phyloP scores from a whole-genome alignment of 2,888 invertebrate species.

The Boloria euphrosyne region DNA sequence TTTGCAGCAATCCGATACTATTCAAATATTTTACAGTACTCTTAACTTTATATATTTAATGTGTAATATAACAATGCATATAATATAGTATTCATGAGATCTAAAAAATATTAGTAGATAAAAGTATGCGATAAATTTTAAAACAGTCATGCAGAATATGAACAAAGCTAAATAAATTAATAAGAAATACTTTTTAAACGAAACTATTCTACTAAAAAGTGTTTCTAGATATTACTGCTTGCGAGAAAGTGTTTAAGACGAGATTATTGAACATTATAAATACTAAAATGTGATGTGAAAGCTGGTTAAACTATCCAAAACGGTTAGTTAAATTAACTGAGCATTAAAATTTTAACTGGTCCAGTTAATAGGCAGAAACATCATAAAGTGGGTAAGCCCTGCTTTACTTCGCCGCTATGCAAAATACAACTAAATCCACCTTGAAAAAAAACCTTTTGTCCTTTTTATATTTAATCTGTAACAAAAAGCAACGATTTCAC shows the following conservation, averaged over 20 bases:
- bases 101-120: no score
- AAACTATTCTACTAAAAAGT: no score
- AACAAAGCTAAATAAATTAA: no score
- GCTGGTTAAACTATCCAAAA: no score
- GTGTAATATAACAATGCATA: background rate
- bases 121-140: no score
- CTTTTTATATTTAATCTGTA: slow-evolving; percentile 79
- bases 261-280: no score
- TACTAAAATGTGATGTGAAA: no score
- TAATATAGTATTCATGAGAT: background rate
- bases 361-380: slow-evolving; percentile 18
- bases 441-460: slow-evolving; percentile 36
- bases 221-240: no score
- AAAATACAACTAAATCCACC: slow-evolving; percentile 32
- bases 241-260: no score
- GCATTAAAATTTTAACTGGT: slow-evolving; percentile 14
- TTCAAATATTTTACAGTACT: slow-evolving; percentile 1
- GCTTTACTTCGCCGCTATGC: slow-evolving; percentile 19
- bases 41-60: background rate
- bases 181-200: no score
- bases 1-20: slow-evolving; percentile 8
- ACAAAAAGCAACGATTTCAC: slow-evolving; percentile 82
- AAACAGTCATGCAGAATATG: no score
- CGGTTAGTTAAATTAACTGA: no score
- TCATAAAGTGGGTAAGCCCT: slow-evolving; percentile 16